These are phyloP conservation scores for Pyrgilauda ruficollis DNA, from an alignment of 2,113 vertebrate species.

Conservation along the genomic window DNA sequence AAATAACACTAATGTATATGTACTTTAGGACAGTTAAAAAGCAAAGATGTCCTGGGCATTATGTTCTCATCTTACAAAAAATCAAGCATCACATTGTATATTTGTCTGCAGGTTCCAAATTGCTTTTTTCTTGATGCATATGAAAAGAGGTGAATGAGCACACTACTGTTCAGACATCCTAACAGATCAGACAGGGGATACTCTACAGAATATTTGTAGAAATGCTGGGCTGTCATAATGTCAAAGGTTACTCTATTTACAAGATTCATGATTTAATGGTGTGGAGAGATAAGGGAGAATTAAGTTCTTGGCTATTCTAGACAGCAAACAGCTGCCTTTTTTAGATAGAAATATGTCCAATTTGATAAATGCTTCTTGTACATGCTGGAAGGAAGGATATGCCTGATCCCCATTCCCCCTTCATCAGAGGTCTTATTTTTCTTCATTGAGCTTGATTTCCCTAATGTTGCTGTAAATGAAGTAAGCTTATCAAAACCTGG, in stretches of 20 bases:
- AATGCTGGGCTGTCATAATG: neutral
- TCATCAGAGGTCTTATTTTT: neutral
- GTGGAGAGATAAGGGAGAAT: neutral
- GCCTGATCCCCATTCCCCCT: neutral
- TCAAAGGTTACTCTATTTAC: neutral
- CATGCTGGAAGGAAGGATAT: neutral
- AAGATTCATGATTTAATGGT: neutral
- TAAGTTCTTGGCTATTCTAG: neutral
- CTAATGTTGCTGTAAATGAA: neutral
- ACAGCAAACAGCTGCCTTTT: neutral
- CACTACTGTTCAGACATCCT: neutral
- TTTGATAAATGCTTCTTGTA: neutral
- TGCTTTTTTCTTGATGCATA: neutral
- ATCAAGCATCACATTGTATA: neutral
- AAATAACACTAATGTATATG: neutral
- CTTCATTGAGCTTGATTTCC: neutral
- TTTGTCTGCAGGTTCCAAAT: neutral
- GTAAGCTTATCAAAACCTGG: neutral
- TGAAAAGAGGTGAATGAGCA: neutral
- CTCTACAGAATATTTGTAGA: neutral
- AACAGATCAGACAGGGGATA: neutral
- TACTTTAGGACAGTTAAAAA: neutral
- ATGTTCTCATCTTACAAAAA: neutral
- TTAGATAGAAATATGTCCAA: neutral
- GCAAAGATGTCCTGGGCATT: neutral